Conservation (phyloP, 2,888 invertebrate species). For the Ormyrus rosae region DNA sequence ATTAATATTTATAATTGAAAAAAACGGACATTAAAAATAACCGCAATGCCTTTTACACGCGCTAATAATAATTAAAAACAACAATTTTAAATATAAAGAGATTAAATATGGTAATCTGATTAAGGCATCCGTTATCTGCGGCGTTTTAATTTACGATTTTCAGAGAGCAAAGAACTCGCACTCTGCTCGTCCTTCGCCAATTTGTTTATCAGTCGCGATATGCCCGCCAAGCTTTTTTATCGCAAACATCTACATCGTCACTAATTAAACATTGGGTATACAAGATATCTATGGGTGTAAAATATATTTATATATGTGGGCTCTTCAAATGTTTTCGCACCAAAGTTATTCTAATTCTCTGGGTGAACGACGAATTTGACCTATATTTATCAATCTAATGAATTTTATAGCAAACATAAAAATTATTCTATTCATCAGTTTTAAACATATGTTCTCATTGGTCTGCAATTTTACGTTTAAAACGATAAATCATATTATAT, state of each 20-base stretch:
- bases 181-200: conserved; percentile 35
- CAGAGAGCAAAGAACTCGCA: conserved; percentile 42
- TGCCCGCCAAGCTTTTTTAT: conserved; percentile 38
- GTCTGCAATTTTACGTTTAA: too few species aligned
- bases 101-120: conserved; percentile 39
- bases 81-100: background rate
- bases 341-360: too few species aligned
- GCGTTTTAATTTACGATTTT: conserved; percentile 31
- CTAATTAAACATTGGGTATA: conserved; percentile 33
- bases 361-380: too few species aligned
- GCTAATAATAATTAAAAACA: conserved; percentile 2
- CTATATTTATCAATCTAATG: too few species aligned
- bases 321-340: too few species aligned
- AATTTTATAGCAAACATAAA: too few species aligned
- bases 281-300: too few species aligned
- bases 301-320: too few species aligned
- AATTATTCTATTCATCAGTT: too few species aligned
- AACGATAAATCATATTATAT: too few species aligned
- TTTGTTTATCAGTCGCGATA: conserved; percentile 47
- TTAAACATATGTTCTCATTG: too few species aligned
- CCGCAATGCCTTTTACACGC: background rate
- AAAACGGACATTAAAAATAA: background rate
- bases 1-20: conserved; percentile 34
- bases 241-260: conserved; percentile 31
- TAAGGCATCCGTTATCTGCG: conserved; percentile 17